phyloP scores from a whole-genome alignment of 1,140 invertebrate species.

The Aethina tumida region DNA sequence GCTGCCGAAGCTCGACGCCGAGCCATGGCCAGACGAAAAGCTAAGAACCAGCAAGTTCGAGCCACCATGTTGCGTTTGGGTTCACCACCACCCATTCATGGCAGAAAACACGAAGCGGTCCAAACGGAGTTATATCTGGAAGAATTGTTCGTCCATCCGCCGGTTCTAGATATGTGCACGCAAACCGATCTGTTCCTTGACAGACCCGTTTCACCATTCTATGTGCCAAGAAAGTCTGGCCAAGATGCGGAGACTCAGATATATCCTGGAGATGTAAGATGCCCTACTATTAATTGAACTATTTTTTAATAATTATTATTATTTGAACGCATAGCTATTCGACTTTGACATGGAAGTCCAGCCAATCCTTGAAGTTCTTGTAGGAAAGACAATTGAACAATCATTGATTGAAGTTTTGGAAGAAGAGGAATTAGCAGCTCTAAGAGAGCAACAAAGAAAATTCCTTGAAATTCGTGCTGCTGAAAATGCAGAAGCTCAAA shows the following conservation, averaged over 20 bases:
- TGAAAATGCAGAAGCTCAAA: constrained; percentile 65
- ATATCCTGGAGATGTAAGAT: constrained; percentile 69
- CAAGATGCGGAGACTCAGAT: constrained; percentile 77
- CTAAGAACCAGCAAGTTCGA: constrained; percentile 35
- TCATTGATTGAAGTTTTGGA: constrained; percentile 72
- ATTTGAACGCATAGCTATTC: constrained; percentile 65
- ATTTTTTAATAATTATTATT: constrained; percentile 2
- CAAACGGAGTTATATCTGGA: constrained; percentile 84
- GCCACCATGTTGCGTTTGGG: constrained; percentile 32
- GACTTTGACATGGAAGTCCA: constrained; percentile 84
- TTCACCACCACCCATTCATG: constrained; percentile 61
- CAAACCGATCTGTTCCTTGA: constrained; percentile 83
- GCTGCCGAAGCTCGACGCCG: constrained; percentile 51
- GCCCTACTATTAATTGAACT: constrained; percentile 1
- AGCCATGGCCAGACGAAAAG: constrained; percentile 47
- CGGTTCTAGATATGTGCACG: constrained; percentile 60
- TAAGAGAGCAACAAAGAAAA: constrained; percentile 66
- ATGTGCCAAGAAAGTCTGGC: constrained; percentile 66
- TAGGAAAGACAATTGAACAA: constrained; percentile 81
- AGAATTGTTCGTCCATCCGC: constrained; percentile 61
- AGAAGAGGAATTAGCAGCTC: constrained; percentile 63
- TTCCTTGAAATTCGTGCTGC: constrained; percentile 66
- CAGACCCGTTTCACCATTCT: constrained; percentile 62
- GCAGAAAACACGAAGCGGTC: constrained; percentile 69
- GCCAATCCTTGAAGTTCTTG: constrained; percentile 76